These are phyloP conservation scores for Sphaeramia orbicularis DNA, from an alignment of 2,797 vertebrate genomes.

Conservation along the genomic window DNA sequence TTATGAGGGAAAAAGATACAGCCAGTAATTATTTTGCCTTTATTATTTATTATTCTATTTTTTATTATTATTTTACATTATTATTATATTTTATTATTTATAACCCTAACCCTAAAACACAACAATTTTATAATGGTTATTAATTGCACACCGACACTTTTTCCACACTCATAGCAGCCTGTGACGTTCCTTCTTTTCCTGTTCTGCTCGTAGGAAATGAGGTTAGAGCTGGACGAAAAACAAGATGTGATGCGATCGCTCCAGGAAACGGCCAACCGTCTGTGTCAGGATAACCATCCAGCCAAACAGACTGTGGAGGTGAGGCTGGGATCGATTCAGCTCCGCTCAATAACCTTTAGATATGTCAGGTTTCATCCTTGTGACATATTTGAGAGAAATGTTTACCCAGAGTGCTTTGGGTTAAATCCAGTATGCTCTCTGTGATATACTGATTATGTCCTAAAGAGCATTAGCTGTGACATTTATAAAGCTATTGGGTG, in stretches of 20 bases:
- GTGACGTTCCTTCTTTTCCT: constrained; percentile 2
- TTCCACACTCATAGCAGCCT: neutral
- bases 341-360: constrained; percentile 39
- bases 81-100: too few relatives aligned
- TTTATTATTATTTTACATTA: too few relatives aligned
- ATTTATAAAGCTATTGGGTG: neutral
- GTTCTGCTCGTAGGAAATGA: constrained; percentile 88
- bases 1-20: too few relatives aligned
- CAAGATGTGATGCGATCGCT: constrained; percentile 92
- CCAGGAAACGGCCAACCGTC: constrained; percentile 91
- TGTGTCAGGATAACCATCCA: constrained; percentile 95
- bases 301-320: constrained; percentile 98
- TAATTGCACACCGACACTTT: neutral
- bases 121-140: constrained; percentile 9
- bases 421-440: neutral
- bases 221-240: constrained; percentile 91
- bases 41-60: too few relatives aligned
- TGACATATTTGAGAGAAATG: constrained; percentile 2
- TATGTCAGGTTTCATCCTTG: neutral
- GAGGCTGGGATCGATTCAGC: neutral
- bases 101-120: too few relatives aligned
- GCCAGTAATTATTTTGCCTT: neutral
- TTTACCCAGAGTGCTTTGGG: neutral
- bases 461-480: neutral
- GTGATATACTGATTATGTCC: neutral